A percentile compares a stretch with the other conserved stretches of the same genome.
phyloP scores from a whole-genome alignment of 1,140 invertebrate genomes.

The Pararge aegeria region DNA sequence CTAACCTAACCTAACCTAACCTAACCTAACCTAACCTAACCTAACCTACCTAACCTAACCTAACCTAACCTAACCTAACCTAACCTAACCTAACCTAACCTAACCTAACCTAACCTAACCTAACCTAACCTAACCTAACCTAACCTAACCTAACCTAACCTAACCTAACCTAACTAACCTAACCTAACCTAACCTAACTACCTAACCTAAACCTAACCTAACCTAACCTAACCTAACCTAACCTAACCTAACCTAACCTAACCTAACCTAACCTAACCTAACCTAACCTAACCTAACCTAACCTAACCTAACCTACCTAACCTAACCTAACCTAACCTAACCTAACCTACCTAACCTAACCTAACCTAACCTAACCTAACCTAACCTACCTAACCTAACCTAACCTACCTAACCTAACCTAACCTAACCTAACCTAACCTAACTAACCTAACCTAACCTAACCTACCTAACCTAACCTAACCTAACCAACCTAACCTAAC shows the following conservation, averaged over 20 bases:
- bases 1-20: slow-evolving; percentile 16
- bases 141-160: slow-evolving; percentile 16
- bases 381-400: slow-evolving; percentile 3
- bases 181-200: slow-evolving; percentile 15
- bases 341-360: neutral
- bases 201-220: slow-evolving; percentile 15
- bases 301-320: neutral
- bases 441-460: slow-evolving; percentile 27
- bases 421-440: neutral
- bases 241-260: slow-evolving; percentile 16
- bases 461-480: slow-evolving; percentile 37
- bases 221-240: slow-evolving; percentile 16
- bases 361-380: neutral
- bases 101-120: slow-evolving; percentile 16
- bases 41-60: slow-evolving; percentile 11
- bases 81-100: slow-evolving; percentile 16
- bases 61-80: slow-evolving; percentile 15
- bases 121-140: slow-evolving; percentile 16
- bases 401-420: neutral
- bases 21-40: slow-evolving; percentile 15
- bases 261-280: slow-evolving; percentile 16
- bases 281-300: slow-evolving; percentile 9
- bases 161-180: slow-evolving; percentile 11
- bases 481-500: slow-evolving; percentile 37
- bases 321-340: neutral